Percentiles rank a stretch among this genome's conserved stretches.
phyloP scores from a whole-genome alignment of 2,113 vertebrate species.

The Saccopteryx bilineata region DNA sequence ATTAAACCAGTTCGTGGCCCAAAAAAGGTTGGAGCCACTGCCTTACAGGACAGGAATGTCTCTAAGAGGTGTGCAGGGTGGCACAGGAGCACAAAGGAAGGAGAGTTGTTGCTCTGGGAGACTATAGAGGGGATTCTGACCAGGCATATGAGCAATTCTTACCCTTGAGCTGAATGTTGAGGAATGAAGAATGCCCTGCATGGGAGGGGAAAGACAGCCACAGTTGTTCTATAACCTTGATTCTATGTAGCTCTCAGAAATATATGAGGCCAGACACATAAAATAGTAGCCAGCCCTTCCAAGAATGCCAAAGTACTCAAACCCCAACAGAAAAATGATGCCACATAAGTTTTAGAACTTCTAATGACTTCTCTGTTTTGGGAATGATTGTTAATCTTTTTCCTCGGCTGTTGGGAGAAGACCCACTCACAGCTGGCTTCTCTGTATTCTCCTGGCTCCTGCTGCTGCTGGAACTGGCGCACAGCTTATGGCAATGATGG shows the following conservation, averaged over 20 bases:
- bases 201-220: no score
- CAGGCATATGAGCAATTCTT: background rate
- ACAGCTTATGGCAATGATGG: accelerated
- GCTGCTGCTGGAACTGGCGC: background rate
- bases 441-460: background rate
- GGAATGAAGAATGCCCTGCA: background rate
- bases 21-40: no score
- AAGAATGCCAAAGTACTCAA: background rate
- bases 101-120: background rate
- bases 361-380: background rate
- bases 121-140: accelerated
- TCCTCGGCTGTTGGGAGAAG: background rate
- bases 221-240: background rate
- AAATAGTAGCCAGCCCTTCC: background rate
- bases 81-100: background rate
- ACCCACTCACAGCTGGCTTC: background rate
- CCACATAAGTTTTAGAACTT: background rate
- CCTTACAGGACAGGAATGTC: no score
- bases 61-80: accelerated
- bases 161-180: background rate
- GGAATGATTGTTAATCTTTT: conserved; percentile 26
- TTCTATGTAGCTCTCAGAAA: conserved; percentile 4
- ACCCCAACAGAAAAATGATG: background rate
- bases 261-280: background rate
- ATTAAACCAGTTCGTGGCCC: no score